Base-by-base conservation (phyloP, 2,888 invertebrate species). In the Polydrusus cervinus region DNA sequence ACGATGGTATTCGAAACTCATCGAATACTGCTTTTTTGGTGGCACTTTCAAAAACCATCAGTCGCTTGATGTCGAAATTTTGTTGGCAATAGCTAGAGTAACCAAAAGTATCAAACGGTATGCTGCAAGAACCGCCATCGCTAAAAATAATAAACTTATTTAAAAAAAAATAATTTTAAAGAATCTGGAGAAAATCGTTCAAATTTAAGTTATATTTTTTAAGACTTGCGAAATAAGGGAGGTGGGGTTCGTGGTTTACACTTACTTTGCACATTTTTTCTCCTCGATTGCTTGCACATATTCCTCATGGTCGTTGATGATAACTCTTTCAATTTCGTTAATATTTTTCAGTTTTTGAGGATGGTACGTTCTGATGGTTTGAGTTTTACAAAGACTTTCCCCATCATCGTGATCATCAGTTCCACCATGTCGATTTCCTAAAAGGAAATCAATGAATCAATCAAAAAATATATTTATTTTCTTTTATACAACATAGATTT, bases 21-120 rank as follows among this genome's bases (percentile, higher is more conserved):
- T 77, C 76, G 47, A 77, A 77, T 0, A 66, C 61, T 8, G 60
- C 16, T 10, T 38, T 16, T 34, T 71, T 64, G 1, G 64, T 66
- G 8, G 9, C 49, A 38, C 64, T 69, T 16, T 73, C 51, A 49
- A 60, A 77, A 5, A 77, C 76, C 76, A 77, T 71, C 43, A 77
- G 60, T 51, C 65, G 45, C 30, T 61, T 77, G 14, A 30, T 71
- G 13, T 70, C 57, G 57, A 30, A 74, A 10, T 71, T 47, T 60
- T 77, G 76, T 6, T 47, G 45, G 20, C 76, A 77, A 3, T 14
- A 53, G 45, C 74, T 77, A n/a, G 67, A 55, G n/a, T 57, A 74
- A 0, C 74, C 76, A 9, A 71, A 71, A 5, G 67, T 20, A 14
- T 70, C 76, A 47, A 51, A 65, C 34, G 61, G 40, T 25, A 71